Conservation (phyloP, 2,888 invertebrate species). For the Meiosimyza decipiens region DNA sequence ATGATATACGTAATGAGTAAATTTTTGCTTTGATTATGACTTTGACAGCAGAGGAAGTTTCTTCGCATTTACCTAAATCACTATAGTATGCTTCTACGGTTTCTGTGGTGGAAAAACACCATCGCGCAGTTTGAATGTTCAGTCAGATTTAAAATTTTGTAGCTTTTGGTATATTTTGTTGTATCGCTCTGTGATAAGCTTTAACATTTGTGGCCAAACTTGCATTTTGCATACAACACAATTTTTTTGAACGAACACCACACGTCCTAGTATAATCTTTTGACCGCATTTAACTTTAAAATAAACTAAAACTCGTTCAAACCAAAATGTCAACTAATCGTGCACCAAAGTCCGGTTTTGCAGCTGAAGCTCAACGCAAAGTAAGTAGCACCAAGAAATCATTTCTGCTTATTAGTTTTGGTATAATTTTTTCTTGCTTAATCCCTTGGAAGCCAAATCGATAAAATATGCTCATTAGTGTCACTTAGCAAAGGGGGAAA, state of each 20-base stretch:
- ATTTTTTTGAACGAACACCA: constrained; percentile 9
- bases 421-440: not conserved
- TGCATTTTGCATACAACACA: constrained; percentile 45
- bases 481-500: not conserved
- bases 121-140: constrained; percentile 2
- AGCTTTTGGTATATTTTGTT: constrained; percentile 47
- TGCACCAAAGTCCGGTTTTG: constrained; percentile 79
- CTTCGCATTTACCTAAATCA: no score
- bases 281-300: constrained; percentile 33
- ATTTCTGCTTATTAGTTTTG: not conserved
- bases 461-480: no score
- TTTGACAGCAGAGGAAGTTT: no score
- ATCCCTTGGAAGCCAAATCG: no score
- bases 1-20: no score
- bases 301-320: constrained; percentile 56
- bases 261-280: constrained; percentile 24
- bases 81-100: no score
- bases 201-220: constrained; percentile 43
- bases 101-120: not conserved
- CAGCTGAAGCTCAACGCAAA: constrained; percentile 95
- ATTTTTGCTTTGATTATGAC: no score
- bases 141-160: constrained; percentile 51
- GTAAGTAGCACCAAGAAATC: constrained; percentile 70
- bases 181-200: constrained; percentile 55
- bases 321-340: constrained; percentile 66